Base-by-base conservation (phyloP, 2,113 vertebrate species). In the Rhinopithecus roxellana region DNA sequence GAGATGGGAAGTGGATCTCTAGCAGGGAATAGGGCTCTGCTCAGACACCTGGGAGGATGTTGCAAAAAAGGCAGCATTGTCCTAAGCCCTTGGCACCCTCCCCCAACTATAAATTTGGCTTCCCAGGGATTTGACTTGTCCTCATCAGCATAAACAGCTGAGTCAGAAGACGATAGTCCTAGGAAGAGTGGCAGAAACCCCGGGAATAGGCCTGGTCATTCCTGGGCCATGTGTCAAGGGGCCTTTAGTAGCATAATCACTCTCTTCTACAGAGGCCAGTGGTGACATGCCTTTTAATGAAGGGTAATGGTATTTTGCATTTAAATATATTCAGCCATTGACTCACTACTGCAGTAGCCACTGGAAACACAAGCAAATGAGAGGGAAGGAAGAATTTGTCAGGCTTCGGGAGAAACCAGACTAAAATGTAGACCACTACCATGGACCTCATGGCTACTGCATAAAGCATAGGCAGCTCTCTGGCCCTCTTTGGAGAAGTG, bases 231-330 rank as follows among this genome's bases (percentile, higher is more conserved):
- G 20, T 57, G 95, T 92, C 89, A 69, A 90, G 0, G 48, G 78
- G n/a, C 35, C 20, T 0, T 1, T n/a, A 69, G 43, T 0, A 79
- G 85, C 18, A 3, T 52, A 59, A 89, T n/a, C 43, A 43, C 93
- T 95, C 95, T 87, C 61, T 20, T 93, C 72, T 8, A 4, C 0
- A 80, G 69, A 93, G 96, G 0, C 90, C 64, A 64, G 74, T 0
- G 17, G 32, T 90, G 90, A 86, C 85, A 45, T 88, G 96, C 40
- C 86, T 97, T 93, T 97, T 96, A 96, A 87, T 94, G 96, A 96
- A 84, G 52, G 94, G 16, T 88, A 72, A 94, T 22, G 92, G 70
- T 38, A 83, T 55, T 93, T 96, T 95, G 93, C 69, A 94, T 97
- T 94, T 90, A 97, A 97, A 97, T 70, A 78, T 30, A 52, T 77